phyloP scores from a whole-genome alignment of 92 coral and sea anemone genomes.

The Montipora capitata region DNA sequence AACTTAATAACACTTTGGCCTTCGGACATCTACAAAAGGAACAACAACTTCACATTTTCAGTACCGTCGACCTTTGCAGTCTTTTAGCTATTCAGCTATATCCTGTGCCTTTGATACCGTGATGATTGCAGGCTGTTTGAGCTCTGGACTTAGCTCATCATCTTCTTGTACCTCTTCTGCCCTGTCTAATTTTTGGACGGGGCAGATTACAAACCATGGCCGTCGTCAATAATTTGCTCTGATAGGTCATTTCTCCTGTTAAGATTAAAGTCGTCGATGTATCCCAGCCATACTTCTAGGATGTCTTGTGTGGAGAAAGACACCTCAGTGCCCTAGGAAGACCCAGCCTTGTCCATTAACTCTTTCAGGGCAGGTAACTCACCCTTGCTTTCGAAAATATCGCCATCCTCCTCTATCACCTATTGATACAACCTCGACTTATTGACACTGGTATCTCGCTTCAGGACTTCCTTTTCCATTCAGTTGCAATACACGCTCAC shows the following conservation, averaged over 20 bases:
- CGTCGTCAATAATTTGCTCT: conserved; percentile 55
- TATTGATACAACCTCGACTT: conserved; percentile 56
- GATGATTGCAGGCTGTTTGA: conserved; percentile 71
- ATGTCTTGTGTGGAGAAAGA: no score
- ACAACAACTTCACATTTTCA: conserved; percentile 61
- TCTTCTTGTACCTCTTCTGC: conserved; percentile 38
- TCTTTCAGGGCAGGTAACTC: conserved; percentile 73
- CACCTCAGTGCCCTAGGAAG: no score
- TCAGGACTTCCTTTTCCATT: conserved; percentile 75
- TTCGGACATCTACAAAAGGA: no score
- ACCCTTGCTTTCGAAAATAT: conserved; percentile 73
- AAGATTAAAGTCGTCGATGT: conserved; percentile 64
- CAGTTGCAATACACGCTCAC: conserved; percentile 48
- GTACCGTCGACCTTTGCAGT: conserved; percentile 73
- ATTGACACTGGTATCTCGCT: conserved; percentile 57
- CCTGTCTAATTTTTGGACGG: conserved; percentile 42
- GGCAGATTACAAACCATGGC: conserved; percentile 17
- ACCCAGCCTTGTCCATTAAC: not conserved
- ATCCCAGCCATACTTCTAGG: conserved; percentile 51
- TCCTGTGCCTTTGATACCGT: conserved; percentile 62
- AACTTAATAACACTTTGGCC: conserved; percentile 14
- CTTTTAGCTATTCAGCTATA: conserved; percentile 67
- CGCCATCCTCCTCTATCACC: conserved; percentile 63
- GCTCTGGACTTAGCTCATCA: conserved; percentile 63
- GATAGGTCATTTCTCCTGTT: conserved; percentile 68